Conservation (phyloP, 2,797 vertebrate species). For the Eidolon dupreanum region DNA sequence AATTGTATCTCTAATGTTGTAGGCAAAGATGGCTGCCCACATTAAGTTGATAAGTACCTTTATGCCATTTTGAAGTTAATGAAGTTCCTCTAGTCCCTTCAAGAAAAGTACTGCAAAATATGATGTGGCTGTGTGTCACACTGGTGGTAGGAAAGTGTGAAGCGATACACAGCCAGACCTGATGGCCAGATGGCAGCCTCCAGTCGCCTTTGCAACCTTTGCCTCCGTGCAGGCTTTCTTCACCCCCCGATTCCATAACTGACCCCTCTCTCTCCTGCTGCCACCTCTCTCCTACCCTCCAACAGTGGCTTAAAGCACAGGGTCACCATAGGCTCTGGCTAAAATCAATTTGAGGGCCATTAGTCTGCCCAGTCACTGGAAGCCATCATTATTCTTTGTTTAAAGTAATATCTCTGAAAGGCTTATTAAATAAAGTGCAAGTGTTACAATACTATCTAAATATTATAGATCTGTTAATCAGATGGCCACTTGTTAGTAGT, state of each 20-base stretch:
- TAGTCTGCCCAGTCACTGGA: not conserved
- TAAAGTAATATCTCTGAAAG: constrained; percentile 11
- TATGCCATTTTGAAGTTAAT: not conserved
- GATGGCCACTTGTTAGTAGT: not conserved
- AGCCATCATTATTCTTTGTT: not conserved
- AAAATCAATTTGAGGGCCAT: not conserved
- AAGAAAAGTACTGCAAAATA: not conserved
- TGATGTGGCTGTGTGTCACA: not conserved
- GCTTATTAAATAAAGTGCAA: constrained; percentile 20
- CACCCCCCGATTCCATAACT: too few species aligned
- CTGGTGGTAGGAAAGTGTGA: not conserved
- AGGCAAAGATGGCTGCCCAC: not conserved
- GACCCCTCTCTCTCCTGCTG: not conserved
- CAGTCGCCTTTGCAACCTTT: not conserved
- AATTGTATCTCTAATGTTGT: not conserved
- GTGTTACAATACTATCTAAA: constrained; percentile 34
- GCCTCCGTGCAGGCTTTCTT: not conserved
- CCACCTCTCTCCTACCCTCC: not conserved
- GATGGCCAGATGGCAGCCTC: fast-evolving
- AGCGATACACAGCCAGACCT: not conserved
- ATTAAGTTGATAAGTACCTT: not conserved
- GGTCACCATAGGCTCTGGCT: not conserved
- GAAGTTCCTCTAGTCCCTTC: not conserved
- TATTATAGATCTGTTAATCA: constrained; percentile 30
- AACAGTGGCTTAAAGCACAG: not conserved